Percentiles rank a stretch among this genome's conserved stretches.
Conservation (phyloP, 2,888 invertebrate species). For the Rhaphigaster nebulosa region DNA sequence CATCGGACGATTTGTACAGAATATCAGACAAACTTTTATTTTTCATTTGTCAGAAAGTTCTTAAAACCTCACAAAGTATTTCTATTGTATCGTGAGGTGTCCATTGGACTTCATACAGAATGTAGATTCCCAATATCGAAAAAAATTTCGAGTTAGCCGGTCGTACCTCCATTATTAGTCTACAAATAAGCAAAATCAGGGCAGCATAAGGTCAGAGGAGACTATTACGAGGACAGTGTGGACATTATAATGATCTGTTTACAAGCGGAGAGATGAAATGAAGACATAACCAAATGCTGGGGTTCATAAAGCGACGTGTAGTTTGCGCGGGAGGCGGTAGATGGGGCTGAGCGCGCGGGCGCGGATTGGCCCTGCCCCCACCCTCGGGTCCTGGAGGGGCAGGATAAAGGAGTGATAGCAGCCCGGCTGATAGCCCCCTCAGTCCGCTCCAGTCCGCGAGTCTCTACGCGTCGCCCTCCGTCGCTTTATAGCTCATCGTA, state of each 20-base stretch:
- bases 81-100: neutral
- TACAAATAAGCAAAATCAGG: neutral
- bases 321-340: conserved; percentile 58
- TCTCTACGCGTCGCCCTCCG: conserved; percentile 22
- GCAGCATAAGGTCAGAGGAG: neutral
- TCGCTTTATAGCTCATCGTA: conserved; percentile 47
- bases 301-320: conserved; percentile 49
- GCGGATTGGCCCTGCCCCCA: conserved; percentile 68
- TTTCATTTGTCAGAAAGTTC: neutral
- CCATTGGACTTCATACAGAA: neutral
- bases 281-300: conserved; percentile 56
- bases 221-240: conserved; percentile 9
- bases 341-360: conserved; percentile 64
- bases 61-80: neutral
- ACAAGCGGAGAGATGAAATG: conserved; percentile 53
- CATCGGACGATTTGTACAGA: neutral
- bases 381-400: conserved; percentile 65
- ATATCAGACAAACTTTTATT: neutral
- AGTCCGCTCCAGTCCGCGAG: conserved; percentile 40
- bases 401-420: conserved; percentile 49
- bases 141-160: neutral
- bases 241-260: conserved; percentile 56
- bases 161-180: neutral
- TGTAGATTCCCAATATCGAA: neutral
- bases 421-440: conserved; percentile 21